Conservation (phyloP, 2,888 invertebrate genomes). For the Glomeris marginata region DNA sequence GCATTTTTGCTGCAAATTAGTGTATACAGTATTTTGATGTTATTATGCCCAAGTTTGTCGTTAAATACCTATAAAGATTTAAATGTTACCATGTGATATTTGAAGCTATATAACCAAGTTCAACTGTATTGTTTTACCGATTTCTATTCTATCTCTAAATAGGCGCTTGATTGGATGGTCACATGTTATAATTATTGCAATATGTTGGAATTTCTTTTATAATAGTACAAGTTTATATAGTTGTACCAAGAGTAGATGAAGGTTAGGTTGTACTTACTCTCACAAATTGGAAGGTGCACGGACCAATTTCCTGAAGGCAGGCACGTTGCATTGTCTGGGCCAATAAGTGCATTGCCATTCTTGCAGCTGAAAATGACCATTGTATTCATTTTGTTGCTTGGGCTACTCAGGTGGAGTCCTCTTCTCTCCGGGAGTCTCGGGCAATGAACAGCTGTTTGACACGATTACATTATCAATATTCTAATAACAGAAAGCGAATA, state of each 20-base stretch:
- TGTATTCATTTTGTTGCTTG: slow-evolving; percentile 57
- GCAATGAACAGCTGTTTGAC: slow-evolving; percentile 51
- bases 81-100: too few species aligned
- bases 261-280: slow-evolving; percentile 17
- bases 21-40: too few species aligned
- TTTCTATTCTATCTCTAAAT: too few species aligned
- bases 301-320: slow-evolving; percentile 79
- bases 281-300: slow-evolving; percentile 58
- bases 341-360: slow-evolving; percentile 65
- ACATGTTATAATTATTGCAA: too few species aligned
- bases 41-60: too few species aligned
- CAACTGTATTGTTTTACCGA: too few species aligned
- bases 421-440: slow-evolving; percentile 54
- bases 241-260: not conserved
- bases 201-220: not conserved
- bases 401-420: slow-evolving; percentile 53
- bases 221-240: too few species aligned
- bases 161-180: too few species aligned
- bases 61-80: too few species aligned
- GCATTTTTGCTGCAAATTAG: too few species aligned
- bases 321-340: slow-evolving; percentile 54
- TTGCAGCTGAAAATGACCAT: slow-evolving; percentile 57
- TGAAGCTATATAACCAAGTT: too few species aligned
- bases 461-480: not conserved
- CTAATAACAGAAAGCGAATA: slow-evolving; percentile 3